Evolutionary conservation across 1,140 invertebrate species (phyloP).

Genomic region (Acyrthosiphon pisum): DNA sequence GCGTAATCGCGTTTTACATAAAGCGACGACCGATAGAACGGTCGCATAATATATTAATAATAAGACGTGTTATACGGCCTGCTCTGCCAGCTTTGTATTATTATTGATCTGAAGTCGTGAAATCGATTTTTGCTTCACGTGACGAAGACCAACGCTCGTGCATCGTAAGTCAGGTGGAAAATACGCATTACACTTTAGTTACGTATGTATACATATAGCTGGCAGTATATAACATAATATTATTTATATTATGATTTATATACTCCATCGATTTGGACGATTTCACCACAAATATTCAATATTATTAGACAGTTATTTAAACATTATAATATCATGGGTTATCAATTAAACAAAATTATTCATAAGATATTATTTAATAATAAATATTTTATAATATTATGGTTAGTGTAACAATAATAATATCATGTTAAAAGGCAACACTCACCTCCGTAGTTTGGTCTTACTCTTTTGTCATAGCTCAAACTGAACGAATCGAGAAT

Average conservation of each 20-base stretch:
- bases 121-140: background rate
- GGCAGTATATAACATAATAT: background rate
- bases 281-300: background rate
- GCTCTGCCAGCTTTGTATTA: background rate
- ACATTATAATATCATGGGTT: background rate
- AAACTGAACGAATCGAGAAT: slow-evolving; percentile 91
- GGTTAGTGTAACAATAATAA: background rate
- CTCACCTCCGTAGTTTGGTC: slow-evolving; percentile 97
- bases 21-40: background rate
- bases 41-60: background rate
- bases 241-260: background rate
- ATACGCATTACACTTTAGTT: background rate
- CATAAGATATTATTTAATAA: background rate
- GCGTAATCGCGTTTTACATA: background rate
- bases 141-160: background rate
- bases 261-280: background rate
- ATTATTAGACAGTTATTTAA: background rate
- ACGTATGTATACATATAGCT: background rate
- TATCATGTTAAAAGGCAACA: slow-evolving; percentile 61
- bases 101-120: background rate
- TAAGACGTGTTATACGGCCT: background rate
- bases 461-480: slow-evolving; percentile 97
- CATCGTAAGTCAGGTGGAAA: background rate
- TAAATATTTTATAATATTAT: background rate
- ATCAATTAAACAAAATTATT: background rate